These are phyloP conservation scores for Falco novaeseelandiae DNA, from an alignment of 2,797 vertebrate genomes.

Conservation along the genomic window DNA sequence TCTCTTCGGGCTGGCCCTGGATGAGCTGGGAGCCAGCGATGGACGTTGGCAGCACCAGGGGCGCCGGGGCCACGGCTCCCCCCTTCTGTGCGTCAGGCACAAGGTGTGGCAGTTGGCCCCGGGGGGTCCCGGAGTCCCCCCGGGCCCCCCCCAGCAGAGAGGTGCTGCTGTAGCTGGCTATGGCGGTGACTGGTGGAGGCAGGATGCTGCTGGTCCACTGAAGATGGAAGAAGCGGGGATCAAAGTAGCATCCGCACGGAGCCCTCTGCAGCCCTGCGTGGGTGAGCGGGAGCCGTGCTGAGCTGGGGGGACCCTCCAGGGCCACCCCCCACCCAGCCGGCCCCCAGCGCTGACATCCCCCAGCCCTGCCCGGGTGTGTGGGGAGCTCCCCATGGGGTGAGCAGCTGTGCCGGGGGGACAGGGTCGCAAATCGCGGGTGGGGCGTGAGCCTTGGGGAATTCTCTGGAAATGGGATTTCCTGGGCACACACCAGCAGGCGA, in stretches of 20 bases:
- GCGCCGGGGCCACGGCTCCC: neutral
- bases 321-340: neutral
- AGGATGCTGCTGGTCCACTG: neutral
- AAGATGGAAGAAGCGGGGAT: neutral
- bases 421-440: neutral
- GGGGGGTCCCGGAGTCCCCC: neutral
- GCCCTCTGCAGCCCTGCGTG: neutral
- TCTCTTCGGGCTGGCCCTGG: neutral
- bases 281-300: neutral
- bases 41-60: neutral
- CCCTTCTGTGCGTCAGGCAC: neutral
- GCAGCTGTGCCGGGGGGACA: neutral
- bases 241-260: neutral
- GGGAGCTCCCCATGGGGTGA: too few species aligned
- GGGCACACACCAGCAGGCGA: neutral
- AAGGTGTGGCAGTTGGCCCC: too few species aligned
- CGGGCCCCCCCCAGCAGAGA: neutral
- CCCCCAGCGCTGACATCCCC: neutral
- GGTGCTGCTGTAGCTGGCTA: neutral
- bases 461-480: neutral
- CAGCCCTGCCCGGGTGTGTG: neutral
- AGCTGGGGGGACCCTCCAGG: neutral
- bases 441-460: neutral
- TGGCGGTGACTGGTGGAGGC: neutral
- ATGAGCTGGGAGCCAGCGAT: too few species aligned